phyloP scores from a whole-genome alignment of 2,797 vertebrate genomes.

The Taeniopygia guttata region DNA sequence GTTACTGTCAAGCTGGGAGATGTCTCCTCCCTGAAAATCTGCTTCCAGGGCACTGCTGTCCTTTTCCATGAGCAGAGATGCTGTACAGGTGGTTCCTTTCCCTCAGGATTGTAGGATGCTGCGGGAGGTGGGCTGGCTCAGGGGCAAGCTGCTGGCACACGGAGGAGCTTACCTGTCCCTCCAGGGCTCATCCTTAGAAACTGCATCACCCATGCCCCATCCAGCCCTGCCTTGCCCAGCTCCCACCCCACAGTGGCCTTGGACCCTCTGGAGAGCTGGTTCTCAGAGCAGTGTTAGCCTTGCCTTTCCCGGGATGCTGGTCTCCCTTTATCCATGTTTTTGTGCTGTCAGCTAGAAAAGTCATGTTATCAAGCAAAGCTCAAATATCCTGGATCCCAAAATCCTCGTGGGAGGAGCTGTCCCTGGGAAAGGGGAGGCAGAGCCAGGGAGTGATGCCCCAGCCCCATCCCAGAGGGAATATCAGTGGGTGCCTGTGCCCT shows the following conservation, averaged over 20 bases:
- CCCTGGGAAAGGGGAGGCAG: not conserved
- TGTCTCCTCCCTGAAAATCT: accelerated
- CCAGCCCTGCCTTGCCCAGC: not conserved
- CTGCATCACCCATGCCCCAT: not conserved
- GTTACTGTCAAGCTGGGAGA: not conserved
- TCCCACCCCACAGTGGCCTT: not conserved
- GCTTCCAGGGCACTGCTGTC: not conserved
- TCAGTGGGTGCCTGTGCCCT: accelerated
- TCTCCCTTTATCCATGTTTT: not conserved
- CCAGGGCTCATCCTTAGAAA: not conserved
- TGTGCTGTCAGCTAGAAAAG: not conserved
- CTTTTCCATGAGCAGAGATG: not conserved
- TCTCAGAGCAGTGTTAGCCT: accelerated
- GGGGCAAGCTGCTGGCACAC: accelerated
- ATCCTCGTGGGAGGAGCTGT: not conserved
- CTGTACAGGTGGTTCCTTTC: not conserved
- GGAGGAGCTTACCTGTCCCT: not conserved
- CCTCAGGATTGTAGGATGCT: accelerated
- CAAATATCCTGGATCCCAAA: not conserved
- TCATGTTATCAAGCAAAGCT: not conserved
- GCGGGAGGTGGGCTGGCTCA: accelerated
- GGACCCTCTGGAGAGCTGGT: accelerated
- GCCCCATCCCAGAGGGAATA: accelerated
- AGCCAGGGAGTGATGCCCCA: not conserved
- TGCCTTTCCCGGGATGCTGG: accelerated